Evolutionary conservation across 92 coral and sea anemone genomes (phyloP), one percentile per base, ranked within the genome.

Genomic region (Siderastrea radians): DNA sequence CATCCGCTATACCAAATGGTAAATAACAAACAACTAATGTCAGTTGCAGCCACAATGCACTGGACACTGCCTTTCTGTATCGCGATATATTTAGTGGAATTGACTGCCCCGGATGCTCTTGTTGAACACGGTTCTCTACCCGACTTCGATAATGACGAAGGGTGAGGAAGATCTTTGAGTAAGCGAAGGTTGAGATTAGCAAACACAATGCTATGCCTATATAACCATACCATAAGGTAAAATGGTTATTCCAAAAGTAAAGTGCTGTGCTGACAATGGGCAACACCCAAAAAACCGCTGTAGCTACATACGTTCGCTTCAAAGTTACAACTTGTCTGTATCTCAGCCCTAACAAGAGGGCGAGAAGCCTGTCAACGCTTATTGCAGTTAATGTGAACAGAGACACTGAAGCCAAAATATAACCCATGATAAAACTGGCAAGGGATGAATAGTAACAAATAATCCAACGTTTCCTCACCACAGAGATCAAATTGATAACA

Each of bases 321-420:
- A 17, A 50, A 0, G 81, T 77, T 17, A 77, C 81, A 43, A 57
- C 26, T 26, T 77, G 81, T 16, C 81, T 57, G 43, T 57, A 77
- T 9, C 52, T 57, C n/a, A 45, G 43, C 7, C 81, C 81, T 3
- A 77, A 15, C 15, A 46, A 58, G 68, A 77, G 16, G 12, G 81
- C 81, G 19, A 77, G 81, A 13, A 77, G 68, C n/a, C 80, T 75
- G 51, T 75, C 80, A 1, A 75, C 48, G 19, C 80, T 75, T 54
- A 75, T 43, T 43, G 80, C 49, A 6, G 66, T 53, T 15, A 58
- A n/a, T 75, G 66, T 75, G 48, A 75, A 58, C 46, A 75, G 14
- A n/a, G 80, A 75, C 61, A 52, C 47, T 3, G 64, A 6, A 11
- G n/a, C 13, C 80, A 75, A 75, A 45, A 38, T 12, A 46, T 61